Evolutionary conservation across 2,888 invertebrate genomes (phyloP), one percentile per base, ranked within the genome.

Genomic region (Seladonia tumulorum): DNA sequence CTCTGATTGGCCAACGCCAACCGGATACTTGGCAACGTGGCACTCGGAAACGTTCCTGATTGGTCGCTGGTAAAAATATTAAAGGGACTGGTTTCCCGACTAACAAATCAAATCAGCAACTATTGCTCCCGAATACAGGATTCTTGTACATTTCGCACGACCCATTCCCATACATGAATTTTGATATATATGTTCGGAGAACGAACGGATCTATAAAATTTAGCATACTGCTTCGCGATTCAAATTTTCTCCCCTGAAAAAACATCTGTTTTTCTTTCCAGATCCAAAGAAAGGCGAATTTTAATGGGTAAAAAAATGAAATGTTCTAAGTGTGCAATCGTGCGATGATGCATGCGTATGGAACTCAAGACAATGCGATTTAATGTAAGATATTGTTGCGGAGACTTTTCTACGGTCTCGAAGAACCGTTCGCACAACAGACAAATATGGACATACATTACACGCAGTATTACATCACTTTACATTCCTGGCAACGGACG

Each of bases 1-100:
- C 76, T 47, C 71, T 75, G 80, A 92, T 93, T 93, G 90, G 90
- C 53, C 76, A 57, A 42, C 16, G 14, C 12, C 16, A 79, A 90
- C 94, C 92, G 93, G 95, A 96, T 95, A 95, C 96, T 95, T 95
- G 95, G 95, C 95, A 95, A 94, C 95, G 95, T 94, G 95, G 95
- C 94, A 94, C 90, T 87, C 91, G 89, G 89, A 92, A 89, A 90
- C 91, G 92, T 89, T 93, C 92, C 90, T 93, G 92, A 93, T 93
- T 93, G 92, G 93, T 53, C 78, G 72, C 47, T 70, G 80, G 86
- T 82, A 76, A 85, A 84, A 91, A 89, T 85, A 90, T 89, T 88
- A 87, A 88, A 85, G 82, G 79, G 79, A 76, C 81, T 77, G 73
- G 76, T 75, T 86, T 92, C 91, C 91, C 92, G 91, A 89, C 81